phyloP scores from a whole-genome alignment of 2,113 vertebrate species.

The Brevimyrus niger region DNA sequence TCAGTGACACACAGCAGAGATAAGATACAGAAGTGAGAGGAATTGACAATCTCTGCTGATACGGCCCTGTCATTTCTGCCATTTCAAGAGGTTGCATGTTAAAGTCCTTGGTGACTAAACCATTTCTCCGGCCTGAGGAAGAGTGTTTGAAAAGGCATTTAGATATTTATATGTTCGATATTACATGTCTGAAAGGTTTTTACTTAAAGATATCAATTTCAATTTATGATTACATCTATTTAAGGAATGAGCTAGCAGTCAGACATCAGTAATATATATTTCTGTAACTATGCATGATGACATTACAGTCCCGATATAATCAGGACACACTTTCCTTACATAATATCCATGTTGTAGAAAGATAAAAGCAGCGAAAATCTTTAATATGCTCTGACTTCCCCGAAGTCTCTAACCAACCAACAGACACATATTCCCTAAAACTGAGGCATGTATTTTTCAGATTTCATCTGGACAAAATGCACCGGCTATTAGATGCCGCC shows the following conservation, averaged over 20 bases:
- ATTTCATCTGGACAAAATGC: background rate
- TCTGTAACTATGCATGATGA: background rate
- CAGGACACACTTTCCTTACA: background rate
- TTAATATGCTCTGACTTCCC: background rate
- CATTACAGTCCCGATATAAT: background rate
- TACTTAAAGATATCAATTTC: background rate
- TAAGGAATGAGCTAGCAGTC: background rate
- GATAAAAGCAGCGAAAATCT: background rate
- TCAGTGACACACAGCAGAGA: background rate
- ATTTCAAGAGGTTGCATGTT: background rate
- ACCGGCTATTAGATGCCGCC: background rate
- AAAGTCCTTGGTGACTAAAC: background rate
- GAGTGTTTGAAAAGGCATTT: background rate
- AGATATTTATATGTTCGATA: background rate
- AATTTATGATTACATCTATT: background rate
- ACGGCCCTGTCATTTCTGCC: no score
- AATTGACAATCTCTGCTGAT: background rate
- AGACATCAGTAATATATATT: background rate
- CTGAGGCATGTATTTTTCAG: background rate
- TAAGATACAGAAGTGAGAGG: background rate
- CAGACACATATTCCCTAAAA: background rate
- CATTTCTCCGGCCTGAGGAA: background rate
- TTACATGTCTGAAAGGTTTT: background rate
- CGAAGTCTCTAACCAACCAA: background rate
- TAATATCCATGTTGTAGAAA: background rate